A percentile compares a stretch with the other conserved stretches of the same genome.
These are phyloP conservation scores for Smittia sp. DNA, from an alignment of 2,888 invertebrate species.

Conservation along the genomic window DNA sequence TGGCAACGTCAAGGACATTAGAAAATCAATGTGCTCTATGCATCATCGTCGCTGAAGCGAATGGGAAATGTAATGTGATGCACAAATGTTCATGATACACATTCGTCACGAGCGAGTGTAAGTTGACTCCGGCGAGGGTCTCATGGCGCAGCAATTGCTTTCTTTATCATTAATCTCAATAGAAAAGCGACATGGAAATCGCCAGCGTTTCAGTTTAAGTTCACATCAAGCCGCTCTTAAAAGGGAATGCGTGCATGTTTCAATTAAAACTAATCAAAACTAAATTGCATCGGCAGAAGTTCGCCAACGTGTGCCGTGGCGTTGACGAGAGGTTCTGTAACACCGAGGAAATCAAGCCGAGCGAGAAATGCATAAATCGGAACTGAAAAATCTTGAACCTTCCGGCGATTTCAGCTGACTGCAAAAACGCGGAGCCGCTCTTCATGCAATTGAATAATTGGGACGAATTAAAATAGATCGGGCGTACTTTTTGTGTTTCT, in stretches of 20 bases:
- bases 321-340: background rate
- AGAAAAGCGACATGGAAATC: background rate
- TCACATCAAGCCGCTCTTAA: background rate
- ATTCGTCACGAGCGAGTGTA: slow-evolving; percentile 31
- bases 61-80: slow-evolving; percentile 30
- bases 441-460: slow-evolving; percentile 26
- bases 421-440: background rate
- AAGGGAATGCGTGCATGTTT: slow-evolving; percentile 37
- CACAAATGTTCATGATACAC: slow-evolving; percentile 17
- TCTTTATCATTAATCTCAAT: slow-evolving; percentile 42
- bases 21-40: slow-evolving; percentile 36
- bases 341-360: background rate
- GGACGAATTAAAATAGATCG: slow-evolving; percentile 9
- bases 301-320: background rate
- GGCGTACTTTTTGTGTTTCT: background rate
- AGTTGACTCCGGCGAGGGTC: slow-evolving; percentile 33
- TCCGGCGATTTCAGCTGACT: slow-evolving; percentile 12
- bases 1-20: slow-evolving; percentile 37
- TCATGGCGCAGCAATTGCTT: slow-evolving; percentile 36
- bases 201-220: slow-evolving; percentile 5
- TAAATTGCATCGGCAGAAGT: slow-evolving; percentile 11
- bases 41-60: background rate
- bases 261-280: slow-evolving; percentile 41
- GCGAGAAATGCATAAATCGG: background rate
- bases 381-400: slow-evolving; percentile 21